A percentile compares a stretch with the other conserved stretches of the same genome.
These are phyloP conservation scores for Notamacropus eugenii DNA, from an alignment of 2,797 vertebrate genomes.

Conservation along the genomic window DNA sequence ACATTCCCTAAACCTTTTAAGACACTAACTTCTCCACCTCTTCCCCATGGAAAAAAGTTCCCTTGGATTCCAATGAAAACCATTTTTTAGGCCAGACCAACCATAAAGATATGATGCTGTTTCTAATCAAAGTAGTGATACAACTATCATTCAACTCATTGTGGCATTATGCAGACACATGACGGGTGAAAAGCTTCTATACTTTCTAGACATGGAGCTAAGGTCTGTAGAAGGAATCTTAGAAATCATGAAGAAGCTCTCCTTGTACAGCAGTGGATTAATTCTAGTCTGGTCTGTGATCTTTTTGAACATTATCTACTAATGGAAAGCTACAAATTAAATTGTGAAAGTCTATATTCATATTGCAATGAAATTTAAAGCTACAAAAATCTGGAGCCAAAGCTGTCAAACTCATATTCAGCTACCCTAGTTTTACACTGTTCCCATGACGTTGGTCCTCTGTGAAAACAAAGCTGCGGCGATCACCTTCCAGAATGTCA, in stretches of 20 bases:
- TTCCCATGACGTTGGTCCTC: no score
- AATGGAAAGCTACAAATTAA: slow-evolving; percentile 26
- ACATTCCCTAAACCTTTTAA: no score
- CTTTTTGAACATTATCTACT: neutral
- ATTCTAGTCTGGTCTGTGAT: neutral
- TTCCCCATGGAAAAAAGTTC: neutral
- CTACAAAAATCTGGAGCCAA: slow-evolving; percentile 4
- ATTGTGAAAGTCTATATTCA: neutral
- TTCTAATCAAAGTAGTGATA: neutral
- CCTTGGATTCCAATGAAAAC: neutral
- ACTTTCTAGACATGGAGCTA: slow-evolving; percentile 15
- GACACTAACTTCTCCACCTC: no score
- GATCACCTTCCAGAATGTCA: no score
- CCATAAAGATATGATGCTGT: neutral
- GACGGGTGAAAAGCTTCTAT: neutral
- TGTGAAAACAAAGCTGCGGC: no score
- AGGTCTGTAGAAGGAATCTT: neutral
- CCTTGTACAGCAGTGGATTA: neutral
- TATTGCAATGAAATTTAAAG: no score
- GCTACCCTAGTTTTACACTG: no score
- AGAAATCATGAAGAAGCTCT: neutral
- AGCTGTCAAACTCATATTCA: neutral
- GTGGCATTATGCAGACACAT: slow-evolving; percentile 6
- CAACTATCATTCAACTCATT: neutral
- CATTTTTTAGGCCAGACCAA: no score